phyloP scores from a whole-genome alignment of 1,140 invertebrate species.

The Drosophila gunungcola region DNA sequence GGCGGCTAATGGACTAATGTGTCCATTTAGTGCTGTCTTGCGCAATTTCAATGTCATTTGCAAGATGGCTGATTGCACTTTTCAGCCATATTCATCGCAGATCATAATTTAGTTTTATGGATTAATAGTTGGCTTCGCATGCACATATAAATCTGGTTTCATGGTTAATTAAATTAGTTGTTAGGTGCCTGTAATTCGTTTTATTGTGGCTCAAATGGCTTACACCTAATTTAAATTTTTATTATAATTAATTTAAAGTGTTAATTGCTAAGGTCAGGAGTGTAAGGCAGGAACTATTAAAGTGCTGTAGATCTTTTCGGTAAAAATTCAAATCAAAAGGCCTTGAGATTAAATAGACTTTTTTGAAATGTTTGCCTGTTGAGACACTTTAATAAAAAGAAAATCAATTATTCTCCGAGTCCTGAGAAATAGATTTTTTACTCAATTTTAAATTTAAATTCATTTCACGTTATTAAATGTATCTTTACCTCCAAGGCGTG shows the following conservation, averaged over 20 bases:
- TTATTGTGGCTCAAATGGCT: conserved; percentile 23
- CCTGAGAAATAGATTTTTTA: neutral
- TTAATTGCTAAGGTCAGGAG: conserved; percentile 7
- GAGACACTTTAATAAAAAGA: neutral
- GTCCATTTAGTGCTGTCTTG: conserved; percentile 52
- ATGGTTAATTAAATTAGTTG: conserved; percentile 25
- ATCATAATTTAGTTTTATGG: conserved; percentile 38
- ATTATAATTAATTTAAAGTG: conserved; percentile 29
- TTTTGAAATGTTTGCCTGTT: no score
- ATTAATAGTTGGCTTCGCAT: conserved; percentile 20
- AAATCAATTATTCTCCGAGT: neutral
- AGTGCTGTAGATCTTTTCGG: neutral
- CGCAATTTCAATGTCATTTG: conserved; percentile 74
- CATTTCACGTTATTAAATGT: conserved; percentile 15
- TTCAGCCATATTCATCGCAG: conserved; percentile 46
- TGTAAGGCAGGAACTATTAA: neutral
- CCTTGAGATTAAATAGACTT: no score
- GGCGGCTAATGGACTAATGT: conserved; percentile 61
- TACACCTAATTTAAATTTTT: conserved; percentile 26
- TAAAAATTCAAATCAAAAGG: neutral
- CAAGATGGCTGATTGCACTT: conserved; percentile 60
- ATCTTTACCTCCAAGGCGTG: conserved; percentile 17
- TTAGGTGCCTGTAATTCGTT: conserved; percentile 23
- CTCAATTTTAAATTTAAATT: conserved; percentile 2
- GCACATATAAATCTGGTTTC: conserved; percentile 21